Percentiles rank a stretch among this genome's conserved stretches.
Conservation (phyloP, 2,888 invertebrate species). For the Lycocerus yunnanus region DNA sequence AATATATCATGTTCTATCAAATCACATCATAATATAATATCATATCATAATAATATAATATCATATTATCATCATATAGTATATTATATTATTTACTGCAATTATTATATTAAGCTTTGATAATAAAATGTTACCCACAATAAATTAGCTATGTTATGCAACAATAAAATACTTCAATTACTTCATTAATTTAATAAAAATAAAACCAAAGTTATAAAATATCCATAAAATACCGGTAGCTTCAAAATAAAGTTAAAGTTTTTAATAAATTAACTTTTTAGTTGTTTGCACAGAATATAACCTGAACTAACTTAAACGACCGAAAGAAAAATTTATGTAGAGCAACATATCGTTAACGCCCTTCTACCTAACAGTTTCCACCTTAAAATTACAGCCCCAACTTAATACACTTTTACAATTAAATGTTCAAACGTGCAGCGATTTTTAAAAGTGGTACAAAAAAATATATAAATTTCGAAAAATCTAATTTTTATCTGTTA, state of each 20-base stretch:
- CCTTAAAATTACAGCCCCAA: constrained; percentile 29
- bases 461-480: constrained; percentile 47
- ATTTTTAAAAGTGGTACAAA: constrained; percentile 21
- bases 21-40: too few relatives aligned
- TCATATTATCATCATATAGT: too few relatives aligned
- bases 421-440: not conserved
- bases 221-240: constrained; percentile 34
- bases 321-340: constrained; percentile 49
- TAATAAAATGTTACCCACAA: too few relatives aligned
- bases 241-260: constrained; percentile 27
- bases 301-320: constrained; percentile 43
- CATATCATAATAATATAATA: too few relatives aligned
- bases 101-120: too few relatives aligned
- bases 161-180: too few relatives aligned
- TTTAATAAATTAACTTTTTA: constrained; percentile 41
- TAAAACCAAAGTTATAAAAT: too few relatives aligned
- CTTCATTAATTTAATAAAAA: too few relatives aligned
- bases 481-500: constrained; percentile 42
- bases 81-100: too few relatives aligned
- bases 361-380: constrained; percentile 43
- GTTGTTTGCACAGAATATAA: constrained; percentile 50
- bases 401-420: not conserved
- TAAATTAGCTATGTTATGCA: too few relatives aligned
- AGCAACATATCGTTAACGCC: constrained; percentile 47
- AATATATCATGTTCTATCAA: too few relatives aligned